Base-by-base conservation (phyloP, 2,888 invertebrate species). In the Leucophora obtusa region DNA sequence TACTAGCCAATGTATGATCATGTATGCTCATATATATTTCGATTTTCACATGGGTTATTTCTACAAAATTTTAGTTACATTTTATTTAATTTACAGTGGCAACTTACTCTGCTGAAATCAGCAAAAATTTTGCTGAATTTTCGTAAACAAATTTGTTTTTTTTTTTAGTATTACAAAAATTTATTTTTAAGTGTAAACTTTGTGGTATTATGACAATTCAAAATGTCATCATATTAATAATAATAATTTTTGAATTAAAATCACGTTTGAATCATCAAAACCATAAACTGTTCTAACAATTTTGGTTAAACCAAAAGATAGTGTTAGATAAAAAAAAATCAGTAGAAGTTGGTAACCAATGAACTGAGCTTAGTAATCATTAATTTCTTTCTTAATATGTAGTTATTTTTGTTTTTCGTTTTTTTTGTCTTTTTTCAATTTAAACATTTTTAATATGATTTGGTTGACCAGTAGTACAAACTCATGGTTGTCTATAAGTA, bases 141-240 rank as follows among this genome's bases (percentile, higher is more conserved):
- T n/a, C n/a, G n/a, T n/a, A n/a, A n/a, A n/a, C n/a, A n/a, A 28
- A 28, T 28, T 28, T 28, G 4, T 28, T 21, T 21, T 21, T 21
- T 21, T 21, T 21, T 21, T 21, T 21, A 21, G 4, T 21, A 21
- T 28, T 28, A 6, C 7, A 28, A n/a, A 28, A 28, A 28, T 28
- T 28, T 28, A 28, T 28, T 7, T 28, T 28, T 28, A 28, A 28
- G 28, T 28, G 28, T 28, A 28, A 28, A 28, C 1, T 38, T 10
- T 10, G 14, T 3, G 50, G 50, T 28, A 62, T 62, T 28, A 62
- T 62, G 62, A 62, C 62, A 62, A 47, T 35, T 62, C 50, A 50
- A 59, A 59, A 59, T 24, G 1, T 56, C 21, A 43, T 4, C 28
- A 28, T 24, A 62, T 50, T 50, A 62, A 28, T 47, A 50, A 62